Conservation (phyloP, 2,888 invertebrate species). For the Nemotelus nigrinus region DNA sequence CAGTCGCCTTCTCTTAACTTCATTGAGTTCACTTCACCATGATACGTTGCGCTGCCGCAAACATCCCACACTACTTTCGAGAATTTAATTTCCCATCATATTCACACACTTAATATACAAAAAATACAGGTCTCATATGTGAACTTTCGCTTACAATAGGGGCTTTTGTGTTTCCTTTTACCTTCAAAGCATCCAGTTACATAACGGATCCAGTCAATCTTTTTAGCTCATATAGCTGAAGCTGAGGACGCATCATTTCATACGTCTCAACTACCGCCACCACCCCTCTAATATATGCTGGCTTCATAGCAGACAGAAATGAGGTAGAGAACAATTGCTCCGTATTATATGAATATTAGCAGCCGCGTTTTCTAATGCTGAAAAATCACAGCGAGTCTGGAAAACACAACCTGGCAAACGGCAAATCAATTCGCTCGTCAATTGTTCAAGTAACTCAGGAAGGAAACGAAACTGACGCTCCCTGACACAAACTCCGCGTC, state of each 20-base stretch:
- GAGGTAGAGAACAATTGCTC: not conserved
- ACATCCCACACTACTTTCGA: slow-evolving; percentile 19
- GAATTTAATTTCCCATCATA: slow-evolving; percentile 14
- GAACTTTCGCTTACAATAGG: too few species aligned
- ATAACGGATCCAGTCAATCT: not conserved
- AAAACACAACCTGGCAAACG: too few species aligned
- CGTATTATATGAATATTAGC: too few species aligned
- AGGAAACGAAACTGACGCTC: too few species aligned
- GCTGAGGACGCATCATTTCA: not conserved
- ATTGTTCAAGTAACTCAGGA: too few species aligned
- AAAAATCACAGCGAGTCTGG: too few species aligned
- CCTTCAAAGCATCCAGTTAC: not conserved
- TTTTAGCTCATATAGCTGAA: not conserved
- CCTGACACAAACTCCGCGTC: too few species aligned
- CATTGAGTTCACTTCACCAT: not conserved
- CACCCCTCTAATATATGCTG: not conserved
- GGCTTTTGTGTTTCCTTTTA: not conserved
- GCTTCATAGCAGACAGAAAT: not conserved
- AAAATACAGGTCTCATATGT: too few species aligned
- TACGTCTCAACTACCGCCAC: not conserved
- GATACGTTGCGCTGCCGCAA: not conserved
- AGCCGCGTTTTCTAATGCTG: too few species aligned
- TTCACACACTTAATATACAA: not conserved
- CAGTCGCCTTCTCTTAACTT: not conserved
- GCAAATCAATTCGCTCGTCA: too few species aligned